phyloP scores from a whole-genome alignment of 2,113 vertebrate species.

The Catagonus wagneri region DNA sequence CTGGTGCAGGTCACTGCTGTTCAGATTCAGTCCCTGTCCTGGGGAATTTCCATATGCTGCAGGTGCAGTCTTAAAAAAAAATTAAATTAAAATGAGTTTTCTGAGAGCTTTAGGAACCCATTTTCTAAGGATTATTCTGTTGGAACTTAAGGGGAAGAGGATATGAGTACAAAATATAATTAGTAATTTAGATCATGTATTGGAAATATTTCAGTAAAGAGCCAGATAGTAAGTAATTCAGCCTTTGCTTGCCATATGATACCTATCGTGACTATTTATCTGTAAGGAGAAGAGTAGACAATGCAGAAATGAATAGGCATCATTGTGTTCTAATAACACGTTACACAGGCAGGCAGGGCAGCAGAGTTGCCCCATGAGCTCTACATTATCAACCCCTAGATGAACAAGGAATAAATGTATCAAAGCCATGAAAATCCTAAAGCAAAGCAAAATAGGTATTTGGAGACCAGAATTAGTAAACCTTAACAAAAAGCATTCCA shows the following conservation, averaged over 20 bases:
- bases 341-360: background rate
- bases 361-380: background rate
- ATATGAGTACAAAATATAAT: background rate
- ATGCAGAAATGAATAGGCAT: background rate
- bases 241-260: background rate
- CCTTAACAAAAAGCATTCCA: background rate
- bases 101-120: background rate
- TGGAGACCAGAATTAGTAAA: background rate
- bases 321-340: background rate
- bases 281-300: background rate
- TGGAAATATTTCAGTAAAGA: background rate
- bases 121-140: background rate
- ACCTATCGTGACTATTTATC: background rate
- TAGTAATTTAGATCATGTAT: background rate
- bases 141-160: background rate
- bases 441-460: background rate
- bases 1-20: too few relatives aligned
- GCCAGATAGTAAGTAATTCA: background rate
- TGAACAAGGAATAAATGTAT: background rate
- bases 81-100: background rate
- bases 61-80: background rate
- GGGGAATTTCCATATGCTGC: too few relatives aligned
- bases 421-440: background rate
- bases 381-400: background rate
- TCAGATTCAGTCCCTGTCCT: too few relatives aligned